These are phyloP conservation scores for Scaptomyza graminum DNA, from an alignment of 1,140 invertebrate species.

Conservation along the genomic window DNA sequence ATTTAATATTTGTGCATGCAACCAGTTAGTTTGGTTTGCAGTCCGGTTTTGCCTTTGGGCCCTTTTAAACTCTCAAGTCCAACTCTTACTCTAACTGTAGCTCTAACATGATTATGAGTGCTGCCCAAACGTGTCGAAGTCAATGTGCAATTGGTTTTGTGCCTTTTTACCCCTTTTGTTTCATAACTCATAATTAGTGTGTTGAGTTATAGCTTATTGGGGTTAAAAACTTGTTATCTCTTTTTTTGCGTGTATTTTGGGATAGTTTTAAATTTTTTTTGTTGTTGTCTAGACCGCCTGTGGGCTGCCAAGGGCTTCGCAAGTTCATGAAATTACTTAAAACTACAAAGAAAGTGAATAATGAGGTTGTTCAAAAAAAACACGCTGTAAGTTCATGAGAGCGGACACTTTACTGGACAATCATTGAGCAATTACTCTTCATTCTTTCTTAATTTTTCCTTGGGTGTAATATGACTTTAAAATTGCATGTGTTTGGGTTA, in stretches of 20 bases:
- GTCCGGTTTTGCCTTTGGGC: slow-evolving; percentile 37
- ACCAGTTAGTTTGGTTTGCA: slow-evolving; percentile 49
- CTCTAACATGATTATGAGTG: slow-evolving; percentile 40
- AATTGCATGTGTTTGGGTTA: slow-evolving; percentile 15
- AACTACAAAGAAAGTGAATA: slow-evolving; percentile 47
- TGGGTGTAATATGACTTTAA: slow-evolving; percentile 11
- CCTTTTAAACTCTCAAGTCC: not conserved
- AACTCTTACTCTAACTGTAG: slow-evolving; percentile 18
- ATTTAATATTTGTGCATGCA: slow-evolving; percentile 69
- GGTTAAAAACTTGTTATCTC: slow-evolving; percentile 64
- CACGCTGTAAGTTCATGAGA: slow-evolving; percentile 35
- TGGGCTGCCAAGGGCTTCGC: slow-evolving; percentile 15
- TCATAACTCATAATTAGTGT: slow-evolving; percentile 66
- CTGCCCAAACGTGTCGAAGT: slow-evolving; percentile 56
- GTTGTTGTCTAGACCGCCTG: slow-evolving; percentile 38
- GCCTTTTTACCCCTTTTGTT: slow-evolving; percentile 60
- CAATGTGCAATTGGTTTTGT: slow-evolving; percentile 66
- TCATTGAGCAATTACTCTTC: slow-evolving; percentile 35
- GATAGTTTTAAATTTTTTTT: slow-evolving; percentile 6
- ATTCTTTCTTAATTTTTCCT: not conserved
- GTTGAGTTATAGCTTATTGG: slow-evolving; percentile 71
- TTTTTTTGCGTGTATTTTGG: slow-evolving; percentile 21
- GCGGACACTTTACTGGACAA: slow-evolving; percentile 39
- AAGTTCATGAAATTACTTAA: slow-evolving; percentile 36
- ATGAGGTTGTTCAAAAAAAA: slow-evolving; percentile 54